Percentiles rank a stretch among this genome's conserved stretches.
Evolutionary conservation across 2,888 invertebrate genomes (phyloP).

Genomic region (Phengaris arion): DNA sequence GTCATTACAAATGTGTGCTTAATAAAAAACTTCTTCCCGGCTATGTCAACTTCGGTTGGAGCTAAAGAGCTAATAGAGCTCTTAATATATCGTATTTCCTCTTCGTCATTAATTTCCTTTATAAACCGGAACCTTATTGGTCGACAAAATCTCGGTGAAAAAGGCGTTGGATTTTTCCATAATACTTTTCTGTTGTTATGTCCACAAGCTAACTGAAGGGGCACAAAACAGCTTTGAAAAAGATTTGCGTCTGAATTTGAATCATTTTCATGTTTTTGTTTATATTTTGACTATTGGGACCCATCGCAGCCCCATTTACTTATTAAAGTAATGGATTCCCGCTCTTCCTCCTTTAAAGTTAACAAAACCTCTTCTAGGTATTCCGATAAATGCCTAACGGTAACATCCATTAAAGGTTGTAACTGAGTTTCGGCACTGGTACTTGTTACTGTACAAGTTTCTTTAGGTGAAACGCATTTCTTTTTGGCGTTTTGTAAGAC

Average conservation of each 20-base stretch:
- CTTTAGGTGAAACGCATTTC: slow-evolving; percentile 33
- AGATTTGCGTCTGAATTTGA: slow-evolving; percentile 37
- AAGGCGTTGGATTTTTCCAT: slow-evolving; percentile 44
- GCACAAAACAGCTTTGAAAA: too few relatives aligned
- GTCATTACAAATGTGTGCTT: too few relatives aligned
- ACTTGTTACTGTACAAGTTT: slow-evolving; percentile 32
- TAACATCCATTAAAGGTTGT: slow-evolving; percentile 29
- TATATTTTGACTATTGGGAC: slow-evolving; percentile 37
- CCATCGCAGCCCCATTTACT: too few relatives aligned
- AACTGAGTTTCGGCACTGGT: slow-evolving; percentile 34
- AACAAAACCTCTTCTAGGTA: slow-evolving; percentile 31
- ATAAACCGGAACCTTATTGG: slow-evolving; percentile 43
- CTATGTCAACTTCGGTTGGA: slow-evolving; percentile 24
- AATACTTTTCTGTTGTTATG: too few relatives aligned
- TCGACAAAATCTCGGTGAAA: slow-evolving; percentile 43
- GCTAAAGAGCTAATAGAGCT: too few relatives aligned
- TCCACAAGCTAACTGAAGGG: too few relatives aligned
- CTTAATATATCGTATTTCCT: too few relatives aligned
- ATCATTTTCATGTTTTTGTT: slow-evolving; percentile 33
- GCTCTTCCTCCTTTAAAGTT: slow-evolving; percentile 29
- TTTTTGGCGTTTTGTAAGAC: too few relatives aligned
- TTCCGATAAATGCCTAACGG: slow-evolving; percentile 23
- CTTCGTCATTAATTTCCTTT: slow-evolving; percentile 40
- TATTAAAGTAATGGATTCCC: slow-evolving; percentile 34
- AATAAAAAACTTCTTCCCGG: too few relatives aligned